These are phyloP conservation scores for Stenichneumon culpator DNA, from an alignment of 2,888 invertebrate genomes.

Conservation along the genomic window DNA sequence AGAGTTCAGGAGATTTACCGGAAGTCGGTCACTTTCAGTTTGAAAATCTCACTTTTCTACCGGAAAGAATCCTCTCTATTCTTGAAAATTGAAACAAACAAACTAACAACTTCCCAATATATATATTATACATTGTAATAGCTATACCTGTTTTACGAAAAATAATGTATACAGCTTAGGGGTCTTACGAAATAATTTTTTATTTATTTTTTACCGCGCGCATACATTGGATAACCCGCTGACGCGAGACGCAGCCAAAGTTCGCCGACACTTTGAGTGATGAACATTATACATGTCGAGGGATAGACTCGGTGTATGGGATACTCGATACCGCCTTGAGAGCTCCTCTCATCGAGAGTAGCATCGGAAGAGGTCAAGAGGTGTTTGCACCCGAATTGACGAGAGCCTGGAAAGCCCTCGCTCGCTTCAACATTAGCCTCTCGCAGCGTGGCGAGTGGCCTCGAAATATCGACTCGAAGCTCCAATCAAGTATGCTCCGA, in stretches of 20 bases:
- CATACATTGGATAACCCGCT: not conserved
- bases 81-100: no score
- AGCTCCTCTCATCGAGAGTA: constrained; percentile 30
- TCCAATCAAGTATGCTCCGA: constrained; percentile 45
- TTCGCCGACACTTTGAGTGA: constrained; percentile 36
- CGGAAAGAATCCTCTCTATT: no score
- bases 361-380: constrained; percentile 62
- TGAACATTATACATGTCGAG: constrained; percentile 3
- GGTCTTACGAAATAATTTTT: no score
- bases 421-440: not conserved
- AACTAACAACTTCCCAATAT: no score
- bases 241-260: constrained; percentile 22
- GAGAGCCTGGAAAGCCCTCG: constrained; percentile 20
- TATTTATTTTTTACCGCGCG: no score
- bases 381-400: constrained; percentile 40
- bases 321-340: constrained; percentile 42
- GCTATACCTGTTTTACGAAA: no score
- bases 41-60: no score
- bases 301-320: not conserved
- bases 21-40: no score
- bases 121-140: no score
- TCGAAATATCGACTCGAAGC: constrained; percentile 37
- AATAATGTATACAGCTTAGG: no score
- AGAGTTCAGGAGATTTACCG: no score
- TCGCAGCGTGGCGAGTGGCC: not conserved